These are phyloP conservation scores for Drosophila mauritiana DNA, from an alignment of 1,140 invertebrate genomes.

Conservation along the genomic window DNA sequence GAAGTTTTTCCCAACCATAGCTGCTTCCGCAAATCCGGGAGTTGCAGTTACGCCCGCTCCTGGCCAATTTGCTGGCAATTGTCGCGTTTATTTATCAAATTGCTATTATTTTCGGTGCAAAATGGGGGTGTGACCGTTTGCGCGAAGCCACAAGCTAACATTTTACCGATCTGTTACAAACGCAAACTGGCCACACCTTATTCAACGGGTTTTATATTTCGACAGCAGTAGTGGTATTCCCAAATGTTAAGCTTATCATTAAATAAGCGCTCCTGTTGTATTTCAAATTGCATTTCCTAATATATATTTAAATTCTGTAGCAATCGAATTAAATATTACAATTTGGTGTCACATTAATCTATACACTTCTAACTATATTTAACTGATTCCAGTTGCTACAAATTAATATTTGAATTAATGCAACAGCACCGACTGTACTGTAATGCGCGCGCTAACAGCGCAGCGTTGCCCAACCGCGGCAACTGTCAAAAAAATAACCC, in stretches of 20 bases:
- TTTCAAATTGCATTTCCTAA: no score
- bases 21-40: constrained; percentile 18
- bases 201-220: background rate
- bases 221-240: no score
- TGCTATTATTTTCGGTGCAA: constrained; percentile 20
- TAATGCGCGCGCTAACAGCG: constrained; percentile 3
- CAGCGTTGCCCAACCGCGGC: constrained; percentile 41
- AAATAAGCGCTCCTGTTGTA: no score
- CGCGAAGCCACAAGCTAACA: background rate
- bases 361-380: background rate
- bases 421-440: constrained; percentile 14
- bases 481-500: constrained; percentile 63
- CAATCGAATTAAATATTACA: no score
- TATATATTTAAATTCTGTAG: no score
- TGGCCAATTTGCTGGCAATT: background rate
- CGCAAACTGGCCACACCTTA: no score
- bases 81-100: constrained; percentile 3
- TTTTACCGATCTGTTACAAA: background rate
- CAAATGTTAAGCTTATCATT: no score
- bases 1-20: constrained; percentile 71
- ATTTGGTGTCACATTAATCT: background rate
- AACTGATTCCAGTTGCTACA: background rate
- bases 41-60: constrained; percentile 10
- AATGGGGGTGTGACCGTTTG: constrained; percentile 6
- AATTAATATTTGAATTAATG: background rate